phyloP scores from a whole-genome alignment of 2,113 vertebrate species.

The Nansenia antarctica region DNA sequence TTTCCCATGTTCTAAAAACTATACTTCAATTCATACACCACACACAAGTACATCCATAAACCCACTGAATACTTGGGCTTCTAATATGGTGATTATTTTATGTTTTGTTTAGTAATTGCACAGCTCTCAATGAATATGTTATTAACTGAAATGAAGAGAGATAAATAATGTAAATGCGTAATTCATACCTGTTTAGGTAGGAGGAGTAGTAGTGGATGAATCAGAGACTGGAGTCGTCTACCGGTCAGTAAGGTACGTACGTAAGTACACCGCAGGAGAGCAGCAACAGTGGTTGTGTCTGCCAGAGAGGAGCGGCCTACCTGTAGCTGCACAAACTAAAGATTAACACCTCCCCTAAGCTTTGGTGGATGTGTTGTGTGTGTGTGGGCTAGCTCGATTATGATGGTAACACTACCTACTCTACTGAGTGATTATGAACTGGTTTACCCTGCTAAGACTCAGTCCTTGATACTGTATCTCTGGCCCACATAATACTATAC shows the following conservation, averaged over 20 bases:
- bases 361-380: conserved; percentile 8
- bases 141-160: not conserved
- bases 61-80: not conserved
- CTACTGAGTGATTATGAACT: not conserved
- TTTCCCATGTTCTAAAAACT: not conserved
- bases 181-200: conserved; percentile 37
- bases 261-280: not conserved
- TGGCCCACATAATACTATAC: too few species aligned
- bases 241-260: conserved; percentile 9
- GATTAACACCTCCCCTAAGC: conserved; percentile 54
- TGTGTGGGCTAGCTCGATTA: not conserved
- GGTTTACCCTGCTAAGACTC: not conserved
- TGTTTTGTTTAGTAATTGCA: not conserved
- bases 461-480: not conserved
- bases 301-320: conserved; percentile 51
- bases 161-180: not conserved
- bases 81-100: not conserved
- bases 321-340: conserved; percentile 45
- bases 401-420: not conserved
- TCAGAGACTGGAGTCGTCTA: conserved; percentile 7
- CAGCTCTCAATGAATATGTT: not conserved
- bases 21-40: not conserved
- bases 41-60: too few species aligned
- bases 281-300: conserved; percentile 27
- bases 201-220: not conserved